A percentile compares a stretch with the other conserved stretches of the same genome.
phyloP scores from a whole-genome alignment of 2,113 vertebrate species.

The Catharus bicknelli region DNA sequence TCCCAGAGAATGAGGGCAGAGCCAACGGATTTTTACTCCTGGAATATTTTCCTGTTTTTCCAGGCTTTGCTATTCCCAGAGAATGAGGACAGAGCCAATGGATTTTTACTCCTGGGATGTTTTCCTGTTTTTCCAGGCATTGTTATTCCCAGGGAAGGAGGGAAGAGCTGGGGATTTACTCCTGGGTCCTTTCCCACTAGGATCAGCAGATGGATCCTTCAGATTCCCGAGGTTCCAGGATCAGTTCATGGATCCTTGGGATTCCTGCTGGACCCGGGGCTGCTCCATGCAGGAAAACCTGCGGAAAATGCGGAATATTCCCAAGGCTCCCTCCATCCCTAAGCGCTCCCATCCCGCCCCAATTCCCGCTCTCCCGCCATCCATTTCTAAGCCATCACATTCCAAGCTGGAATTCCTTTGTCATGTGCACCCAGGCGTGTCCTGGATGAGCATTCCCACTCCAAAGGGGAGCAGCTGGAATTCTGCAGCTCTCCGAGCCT shows the following conservation, averaged over 20 bases:
- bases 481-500: background rate
- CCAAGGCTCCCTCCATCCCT: accelerated
- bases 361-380: background rate
- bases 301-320: accelerated
- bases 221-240: background rate
- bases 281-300: background rate
- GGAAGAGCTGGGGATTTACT: no score
- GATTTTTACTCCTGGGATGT: no score
- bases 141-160: background rate
- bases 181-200: no score
- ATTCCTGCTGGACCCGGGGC: background rate
- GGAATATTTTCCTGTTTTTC: background rate
- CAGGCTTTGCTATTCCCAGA: background rate
- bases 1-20: background rate
- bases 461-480: background rate
- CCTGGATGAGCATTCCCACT: background rate
- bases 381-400: background rate
- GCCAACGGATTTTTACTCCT: no score
- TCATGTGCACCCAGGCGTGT: background rate
- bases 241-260: accelerated
- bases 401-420: background rate
- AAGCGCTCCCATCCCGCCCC: background rate
- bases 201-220: no score
- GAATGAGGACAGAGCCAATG: background rate
- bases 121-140: background rate